Percentiles rank a stretch among this genome's conserved stretches.
Evolutionary conservation across 2,888 invertebrate species (phyloP).

Genomic region (Merodon equestris): DNA sequence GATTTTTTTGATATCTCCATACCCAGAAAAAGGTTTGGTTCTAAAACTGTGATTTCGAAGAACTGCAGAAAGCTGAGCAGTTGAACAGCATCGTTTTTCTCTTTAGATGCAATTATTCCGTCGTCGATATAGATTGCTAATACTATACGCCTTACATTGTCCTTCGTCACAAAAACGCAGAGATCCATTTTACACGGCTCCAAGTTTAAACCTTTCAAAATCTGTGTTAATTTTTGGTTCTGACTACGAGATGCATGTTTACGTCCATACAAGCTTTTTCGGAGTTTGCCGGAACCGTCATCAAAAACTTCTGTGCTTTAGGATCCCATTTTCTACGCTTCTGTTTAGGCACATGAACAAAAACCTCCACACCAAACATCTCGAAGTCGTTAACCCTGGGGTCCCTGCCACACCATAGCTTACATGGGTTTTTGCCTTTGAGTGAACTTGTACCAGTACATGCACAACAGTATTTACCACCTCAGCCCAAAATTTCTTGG

Average conservation of each 20-base stretch:
- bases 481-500: conserved; percentile 16
- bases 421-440: conserved; percentile 10
- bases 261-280: conserved; percentile 69
- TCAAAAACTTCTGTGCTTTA: conserved; percentile 37
- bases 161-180: conserved; percentile 69
- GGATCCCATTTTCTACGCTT: conserved; percentile 21
- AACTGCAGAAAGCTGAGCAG: conserved; percentile 4
- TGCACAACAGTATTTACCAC: conserved; percentile 16
- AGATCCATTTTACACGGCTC: conserved; percentile 68
- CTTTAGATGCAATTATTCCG: background rate
- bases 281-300: conserved; percentile 61
- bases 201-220: conserved; percentile 67
- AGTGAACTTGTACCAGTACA: background rate
- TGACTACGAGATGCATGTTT: conserved; percentile 70
- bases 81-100: background rate
- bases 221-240: conserved; percentile 69
- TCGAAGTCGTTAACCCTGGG: conserved; percentile 12
- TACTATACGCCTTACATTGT: background rate
- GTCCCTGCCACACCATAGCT: conserved; percentile 11
- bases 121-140: background rate
- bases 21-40: background rate
- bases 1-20: background rate
- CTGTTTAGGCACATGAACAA: conserved; percentile 29
- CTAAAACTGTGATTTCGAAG: background rate
- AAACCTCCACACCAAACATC: conserved; percentile 15